Conservation (phyloP, 2,888 invertebrate genomes). For the Nomada ferruginata region DNA sequence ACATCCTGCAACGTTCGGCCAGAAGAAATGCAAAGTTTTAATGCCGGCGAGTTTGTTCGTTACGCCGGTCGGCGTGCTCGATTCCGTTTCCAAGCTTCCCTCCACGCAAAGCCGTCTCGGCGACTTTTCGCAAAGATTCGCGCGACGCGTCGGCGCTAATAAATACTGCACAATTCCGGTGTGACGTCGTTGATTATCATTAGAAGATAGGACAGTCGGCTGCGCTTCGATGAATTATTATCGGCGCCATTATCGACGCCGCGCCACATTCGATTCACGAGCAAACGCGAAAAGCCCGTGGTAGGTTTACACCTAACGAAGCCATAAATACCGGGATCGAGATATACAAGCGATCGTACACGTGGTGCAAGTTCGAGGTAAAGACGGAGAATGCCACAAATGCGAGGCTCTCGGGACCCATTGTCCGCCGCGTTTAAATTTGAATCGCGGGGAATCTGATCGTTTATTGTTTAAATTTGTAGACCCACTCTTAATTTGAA, state of each 20-base stretch:
- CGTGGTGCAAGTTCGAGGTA: conserved; percentile 58
- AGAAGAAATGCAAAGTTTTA: too few species aligned
- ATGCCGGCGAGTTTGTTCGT: not conserved
- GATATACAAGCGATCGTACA: conserved; percentile 47
- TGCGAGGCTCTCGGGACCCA: conserved; percentile 71
- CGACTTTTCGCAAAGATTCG: not conserved
- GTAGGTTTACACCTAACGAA: conserved; percentile 61
- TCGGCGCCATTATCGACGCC: conserved; percentile 25
- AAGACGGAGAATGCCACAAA: conserved; percentile 68
- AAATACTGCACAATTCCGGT: conserved; percentile 7
- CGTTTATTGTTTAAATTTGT: conserved; percentile 83
- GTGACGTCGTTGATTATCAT: conserved; percentile 42
- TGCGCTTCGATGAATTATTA: conserved; percentile 39
- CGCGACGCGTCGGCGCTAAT: not conserved
- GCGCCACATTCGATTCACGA: conserved; percentile 30
- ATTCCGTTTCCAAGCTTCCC: not conserved
- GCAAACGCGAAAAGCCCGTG: conserved; percentile 13
- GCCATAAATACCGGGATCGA: conserved; percentile 55
- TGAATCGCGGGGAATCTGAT: conserved; percentile 82
- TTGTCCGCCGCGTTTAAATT: conserved; percentile 82
- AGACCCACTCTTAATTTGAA: conserved; percentile 83
- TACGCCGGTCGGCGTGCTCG: not conserved
- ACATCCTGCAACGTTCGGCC: too few species aligned
- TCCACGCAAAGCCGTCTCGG: too few species aligned
- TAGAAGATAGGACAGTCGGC: conserved; percentile 15